Percentiles rank a stretch among this genome's conserved stretches.
Conservation (phyloP, 2,888 invertebrate species). For the Horisme vitalbata region DNA sequence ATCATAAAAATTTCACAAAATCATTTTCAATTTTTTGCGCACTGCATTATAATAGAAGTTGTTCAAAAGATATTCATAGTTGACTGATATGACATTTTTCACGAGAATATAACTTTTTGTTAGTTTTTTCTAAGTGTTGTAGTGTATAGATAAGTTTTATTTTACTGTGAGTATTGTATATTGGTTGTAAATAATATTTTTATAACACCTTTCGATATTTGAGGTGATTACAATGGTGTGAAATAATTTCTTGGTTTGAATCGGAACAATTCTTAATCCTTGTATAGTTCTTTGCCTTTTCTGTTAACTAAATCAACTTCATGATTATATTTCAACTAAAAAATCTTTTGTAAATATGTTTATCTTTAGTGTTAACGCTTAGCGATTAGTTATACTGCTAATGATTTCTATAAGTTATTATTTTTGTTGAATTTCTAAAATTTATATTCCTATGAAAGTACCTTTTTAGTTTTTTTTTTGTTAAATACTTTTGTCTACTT, state of each 20-base stretch:
- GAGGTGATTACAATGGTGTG: neutral
- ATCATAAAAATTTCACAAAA: neutral
- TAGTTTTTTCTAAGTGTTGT: constrained; percentile 34
- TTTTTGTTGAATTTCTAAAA: constrained; percentile 71
- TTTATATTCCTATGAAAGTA: constrained; percentile 78
- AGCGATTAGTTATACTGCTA: constrained; percentile 52
- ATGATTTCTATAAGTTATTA: constrained; percentile 53
- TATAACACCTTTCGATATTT: constrained; percentile 39
- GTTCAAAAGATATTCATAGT: no score
- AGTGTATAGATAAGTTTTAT: constrained; percentile 37
- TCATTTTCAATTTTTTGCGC: neutral
- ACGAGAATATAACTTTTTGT: constrained; percentile 11
- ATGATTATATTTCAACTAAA: no score
- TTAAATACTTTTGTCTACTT: constrained; percentile 61
- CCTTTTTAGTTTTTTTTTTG: constrained; percentile 67
- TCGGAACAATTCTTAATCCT: constrained; percentile 3
- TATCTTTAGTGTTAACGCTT: constrained; percentile 56
- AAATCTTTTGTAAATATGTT: constrained; percentile 36
- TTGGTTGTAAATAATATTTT: constrained; percentile 80
- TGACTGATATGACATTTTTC: constrained; percentile 17
- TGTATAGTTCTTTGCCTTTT: no score
- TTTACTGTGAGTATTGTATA: constrained; percentile 61
- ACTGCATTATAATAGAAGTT: no score
- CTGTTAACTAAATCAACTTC: constrained; percentile 15
- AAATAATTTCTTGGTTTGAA: neutral